Base-by-base conservation (phyloP, 2,888 invertebrate species). In the Oligia latruncula region DNA sequence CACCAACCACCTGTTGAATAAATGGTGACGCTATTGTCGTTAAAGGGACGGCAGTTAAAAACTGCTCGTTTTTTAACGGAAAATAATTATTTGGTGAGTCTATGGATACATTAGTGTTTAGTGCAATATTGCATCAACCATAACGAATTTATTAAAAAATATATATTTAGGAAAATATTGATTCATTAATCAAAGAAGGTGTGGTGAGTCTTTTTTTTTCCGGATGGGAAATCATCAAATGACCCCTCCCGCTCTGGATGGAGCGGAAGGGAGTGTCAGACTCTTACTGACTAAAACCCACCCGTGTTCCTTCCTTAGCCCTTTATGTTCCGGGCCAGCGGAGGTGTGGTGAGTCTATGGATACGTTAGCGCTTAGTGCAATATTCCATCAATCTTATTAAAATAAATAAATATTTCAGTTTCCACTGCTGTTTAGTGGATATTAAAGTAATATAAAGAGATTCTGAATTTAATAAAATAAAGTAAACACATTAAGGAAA, bases 401-500 rank as follows among this genome's bases (percentile, higher is more conserved):
- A 20, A 17, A 13, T 35, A 20, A 35, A 64, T 8, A 71, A 55
- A 55, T 35, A 8, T 55, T 55, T 23, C 4, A 23, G 0, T 17
- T 23, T 11, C n/a, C 17, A 55, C 52, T 23, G 23, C 23, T 23
- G 13, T 20, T 43, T 35, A 29, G 29, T 29, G 29, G 29, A 29
- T 70, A 29, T 46, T 35, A 71, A 68, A 70, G 15, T 15, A 0
- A 52, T 35, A 52, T 15, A 35, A 35, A 23, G 15, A 15, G 9
- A 15, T 71, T 52, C 8, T 55, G n/a, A 40, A 55, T 55, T 6
- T 40, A 17, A 46, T 46, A 6, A 17, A 60, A 70, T 74, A 13
- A 35, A 62, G 49, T 35, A 60, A 66, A 73, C 29, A 58, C 17
- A 17, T 17, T 58, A 70, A 71, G 75, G 86, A 86, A 78, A 82